Base-by-base conservation (phyloP, 2,113 vertebrate species). In the Pao palembangensis region DNA sequence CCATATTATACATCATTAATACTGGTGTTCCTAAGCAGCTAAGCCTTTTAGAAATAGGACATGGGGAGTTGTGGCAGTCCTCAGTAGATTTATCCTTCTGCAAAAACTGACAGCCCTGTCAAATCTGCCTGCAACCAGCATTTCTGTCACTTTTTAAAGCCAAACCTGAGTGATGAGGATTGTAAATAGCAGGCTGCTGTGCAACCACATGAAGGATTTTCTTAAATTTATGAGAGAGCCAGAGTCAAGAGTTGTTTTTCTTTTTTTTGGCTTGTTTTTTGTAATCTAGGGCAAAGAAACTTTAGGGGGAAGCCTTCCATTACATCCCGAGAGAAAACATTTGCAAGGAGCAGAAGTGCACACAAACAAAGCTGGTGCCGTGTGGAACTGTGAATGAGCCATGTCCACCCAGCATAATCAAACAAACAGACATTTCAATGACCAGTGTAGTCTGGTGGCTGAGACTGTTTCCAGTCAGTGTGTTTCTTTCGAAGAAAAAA, bases 161-260 rank as follows among this genome's bases (percentile, higher is more conserved):
- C 71, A 49, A 59, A 69, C 66, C 51, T 63, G 73, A 78, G 71
- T 66, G 75, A 78, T 20, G 56, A 64, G 74, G 72, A 75, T 82
- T 76, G 85, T 65, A 86, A 84, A 83, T 83, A 80, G 81, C 82
- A 44, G 76, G 51, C 71, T 58, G 86, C 79, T 75, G 76, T 73
- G 76, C 84, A 83, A 64, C 85, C 75, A 68, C 67, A 73, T 75
- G 76, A 67, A 76, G 63, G 10, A 58, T 59, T 63, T 38, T 38
- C 71, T 57, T 31, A 69, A 84, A 84, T 64, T 89, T 85, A 90
- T 87, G 76, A 91, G 76, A 86, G 76, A 61, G 72, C 68, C 53
- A 31, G 42, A 61, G 51, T 1, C 58, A 19, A 55, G 59, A 62
- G 6, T 28, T 28, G 19, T 64, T 81, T 75, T 61, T 64, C 82